Conservation (phyloP, 2,888 invertebrate genomes). For the Ecdyonurus torrentis region DNA sequence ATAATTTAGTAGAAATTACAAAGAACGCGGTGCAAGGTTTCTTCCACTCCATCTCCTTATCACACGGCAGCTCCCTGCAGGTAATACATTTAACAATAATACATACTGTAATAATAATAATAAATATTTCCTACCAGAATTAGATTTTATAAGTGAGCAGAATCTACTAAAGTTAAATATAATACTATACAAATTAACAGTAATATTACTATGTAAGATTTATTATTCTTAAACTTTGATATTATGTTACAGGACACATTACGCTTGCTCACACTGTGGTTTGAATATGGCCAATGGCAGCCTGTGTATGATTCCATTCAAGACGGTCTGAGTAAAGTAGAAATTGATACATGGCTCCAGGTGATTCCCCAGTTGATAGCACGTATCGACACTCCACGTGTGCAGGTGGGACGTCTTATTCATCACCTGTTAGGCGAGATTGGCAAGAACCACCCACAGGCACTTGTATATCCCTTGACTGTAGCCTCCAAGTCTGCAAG, state of each 20-base stretch:
- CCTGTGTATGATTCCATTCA: conserved; percentile 87
- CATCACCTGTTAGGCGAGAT: conserved; percentile 90
- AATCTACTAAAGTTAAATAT: too few relatives aligned
- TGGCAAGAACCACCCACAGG: conserved; percentile 95
- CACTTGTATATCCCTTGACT: conserved; percentile 90
- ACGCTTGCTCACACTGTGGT: conserved; percentile 90
- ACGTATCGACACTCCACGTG: conserved; percentile 84
- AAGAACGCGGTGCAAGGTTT: conserved; percentile 92
- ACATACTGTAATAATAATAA: too few relatives aligned
- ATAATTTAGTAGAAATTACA: conserved; percentile 58
- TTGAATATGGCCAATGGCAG: conserved; percentile 89
- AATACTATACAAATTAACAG: too few relatives aligned
- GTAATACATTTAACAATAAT: not conserved
- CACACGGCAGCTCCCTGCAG: conserved; percentile 76
- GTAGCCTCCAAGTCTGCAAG: conserved; percentile 94
- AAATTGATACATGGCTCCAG: conserved; percentile 98
- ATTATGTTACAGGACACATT: conserved; percentile 92
- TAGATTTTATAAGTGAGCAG: too few relatives aligned
- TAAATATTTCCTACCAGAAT: too few relatives aligned
- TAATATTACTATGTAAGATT: too few relatives aligned
- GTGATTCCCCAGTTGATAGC: conserved; percentile 98
- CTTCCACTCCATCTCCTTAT: conserved; percentile 85
- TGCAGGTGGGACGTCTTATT: conserved; percentile 76
- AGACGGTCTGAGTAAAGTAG: conserved; percentile 82
- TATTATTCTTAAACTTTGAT: too few relatives aligned